These are phyloP conservation scores for Phengaris arion DNA, from an alignment of 2,888 invertebrate species.

Conservation along the genomic window DNA sequence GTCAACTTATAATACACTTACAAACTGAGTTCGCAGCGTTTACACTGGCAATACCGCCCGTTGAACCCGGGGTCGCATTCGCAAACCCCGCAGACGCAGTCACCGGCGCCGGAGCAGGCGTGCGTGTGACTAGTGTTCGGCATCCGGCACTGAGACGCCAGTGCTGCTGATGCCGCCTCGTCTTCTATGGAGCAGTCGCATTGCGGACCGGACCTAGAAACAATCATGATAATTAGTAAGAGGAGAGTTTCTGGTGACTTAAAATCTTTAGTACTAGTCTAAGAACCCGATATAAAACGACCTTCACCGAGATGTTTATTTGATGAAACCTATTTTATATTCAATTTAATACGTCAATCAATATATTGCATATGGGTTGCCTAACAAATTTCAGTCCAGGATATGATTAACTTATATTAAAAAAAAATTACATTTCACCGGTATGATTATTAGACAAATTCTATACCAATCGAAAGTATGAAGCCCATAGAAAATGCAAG, in stretches of 20 bases:
- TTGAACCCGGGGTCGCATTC: constrained; percentile 81
- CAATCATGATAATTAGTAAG: not conserved
- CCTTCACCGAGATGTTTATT: too few relatives aligned
- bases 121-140: constrained; percentile 58
- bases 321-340: too few relatives aligned
- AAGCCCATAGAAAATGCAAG: too few relatives aligned
- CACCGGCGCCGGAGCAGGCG: constrained; percentile 86
- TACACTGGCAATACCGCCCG: constrained; percentile 83
- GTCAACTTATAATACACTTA: constrained; percentile 45
- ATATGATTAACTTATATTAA: too few relatives aligned
- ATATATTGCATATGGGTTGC: too few relatives aligned
- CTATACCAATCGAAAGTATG: too few relatives aligned
- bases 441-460: too few relatives aligned
- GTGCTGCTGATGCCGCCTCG: constrained; percentile 61
- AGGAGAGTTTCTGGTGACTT: not conserved
- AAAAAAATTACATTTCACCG: too few relatives aligned
- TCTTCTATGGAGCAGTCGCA: constrained; percentile 77
- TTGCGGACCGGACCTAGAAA: constrained; percentile 73
- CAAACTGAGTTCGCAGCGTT: constrained; percentile 74
- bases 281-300: too few relatives aligned
- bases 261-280: too few relatives aligned
- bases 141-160: constrained; percentile 59
- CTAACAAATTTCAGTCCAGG: too few relatives aligned
- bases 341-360: too few relatives aligned
- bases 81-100: constrained; percentile 88